Evolutionary conservation across 1,140 invertebrate genomes (phyloP), one percentile per base, ranked within the genome.

Genomic region (Watersipora subatra): DNA sequence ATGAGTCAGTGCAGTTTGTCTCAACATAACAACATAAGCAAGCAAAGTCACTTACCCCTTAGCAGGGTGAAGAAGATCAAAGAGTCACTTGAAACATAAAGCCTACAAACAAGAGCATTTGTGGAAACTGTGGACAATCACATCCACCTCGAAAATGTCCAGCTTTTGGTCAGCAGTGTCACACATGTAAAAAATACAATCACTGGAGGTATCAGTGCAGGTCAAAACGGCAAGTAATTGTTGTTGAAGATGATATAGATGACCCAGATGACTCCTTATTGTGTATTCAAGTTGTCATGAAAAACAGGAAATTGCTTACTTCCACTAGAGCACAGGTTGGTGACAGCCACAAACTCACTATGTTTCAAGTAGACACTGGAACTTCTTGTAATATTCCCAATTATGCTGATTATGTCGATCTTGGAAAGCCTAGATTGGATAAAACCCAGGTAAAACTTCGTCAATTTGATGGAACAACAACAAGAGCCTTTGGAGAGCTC

Each of bases 161-260:
- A 2, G 62, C 62, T 34, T 63, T 34, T 63, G 62, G 62, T 7
- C 27, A 63, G 27, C 20, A 63, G 62, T 63, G 62, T 25, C 24
- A 55, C 20, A 56, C 19, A 12, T 63, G 62, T 30, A 26, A 63
- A n/a, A 12, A 15, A 15, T 25, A 15, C 30, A 63, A 63, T 55
- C 62, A 63, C 30, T 63, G 7, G 15, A 29, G 28, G 20, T 34
- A 12, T 3, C 22, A 22, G 22, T 63, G 62, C 22, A 20, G 30
- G 22, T 28, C 62, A 17, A 62, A 28, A n/a, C 7, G n/a, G 59
- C 59, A 7, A 46, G 34, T 46, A 46, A 46, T 12, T n/a, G 34
- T 46, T n/a, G 34, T 46, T 12, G 34, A 46, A 46, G 34, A 46
- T 12, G 34, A 46, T 46, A 46, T 7, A 12, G 34, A 46, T 46